Conservation (phyloP, 2,888 invertebrate species). For the Cetonia aurata region DNA sequence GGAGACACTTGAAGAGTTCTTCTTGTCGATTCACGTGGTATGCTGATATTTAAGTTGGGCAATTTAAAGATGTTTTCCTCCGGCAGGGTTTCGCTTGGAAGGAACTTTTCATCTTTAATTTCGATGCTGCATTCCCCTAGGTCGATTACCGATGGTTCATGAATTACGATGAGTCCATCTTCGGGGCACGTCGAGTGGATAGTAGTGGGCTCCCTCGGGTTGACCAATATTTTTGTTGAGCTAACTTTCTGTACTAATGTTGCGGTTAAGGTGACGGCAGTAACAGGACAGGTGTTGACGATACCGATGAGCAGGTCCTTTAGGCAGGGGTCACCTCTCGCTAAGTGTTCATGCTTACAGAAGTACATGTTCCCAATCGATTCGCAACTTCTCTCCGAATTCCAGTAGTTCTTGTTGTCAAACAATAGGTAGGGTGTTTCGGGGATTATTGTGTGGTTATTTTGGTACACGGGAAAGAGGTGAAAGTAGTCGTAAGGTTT, state of each 20-base stretch:
- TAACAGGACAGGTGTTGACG: slow-evolving; percentile 13
- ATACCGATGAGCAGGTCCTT: neutral
- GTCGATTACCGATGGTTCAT: slow-evolving; percentile 11
- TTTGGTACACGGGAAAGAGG: slow-evolving; percentile 22
- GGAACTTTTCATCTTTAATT: slow-evolving; percentile 19
- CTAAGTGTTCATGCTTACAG: slow-evolving; percentile 4
- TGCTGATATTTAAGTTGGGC: slow-evolving; percentile 9
- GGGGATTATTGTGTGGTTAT: slow-evolving; percentile 33
- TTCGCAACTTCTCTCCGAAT: slow-evolving; percentile 3
- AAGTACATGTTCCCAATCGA: slow-evolving; percentile 7
- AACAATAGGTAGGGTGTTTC: slow-evolving; percentile 36
- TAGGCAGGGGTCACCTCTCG: slow-evolving; percentile 20
- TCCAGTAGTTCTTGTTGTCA: slow-evolving; percentile 34
- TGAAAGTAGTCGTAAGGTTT: slow-evolving; percentile 28
- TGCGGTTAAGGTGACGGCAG: neutral
- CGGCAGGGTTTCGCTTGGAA: neutral
- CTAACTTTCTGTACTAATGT: slow-evolving; percentile 20
- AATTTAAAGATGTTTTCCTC: slow-evolving; percentile 24
- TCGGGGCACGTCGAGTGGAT: slow-evolving; percentile 4
- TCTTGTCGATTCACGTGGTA: neutral
- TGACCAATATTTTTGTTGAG: slow-evolving; percentile 9
- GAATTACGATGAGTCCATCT: slow-evolving; percentile 7
- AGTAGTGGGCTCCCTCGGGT: slow-evolving; percentile 7
- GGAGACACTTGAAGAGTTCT: slow-evolving; percentile 1
- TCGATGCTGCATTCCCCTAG: neutral